These are phyloP conservation scores for Thripadectes ignobilis DNA, from an alignment of 2,797 vertebrate species.

Conservation along the genomic window DNA sequence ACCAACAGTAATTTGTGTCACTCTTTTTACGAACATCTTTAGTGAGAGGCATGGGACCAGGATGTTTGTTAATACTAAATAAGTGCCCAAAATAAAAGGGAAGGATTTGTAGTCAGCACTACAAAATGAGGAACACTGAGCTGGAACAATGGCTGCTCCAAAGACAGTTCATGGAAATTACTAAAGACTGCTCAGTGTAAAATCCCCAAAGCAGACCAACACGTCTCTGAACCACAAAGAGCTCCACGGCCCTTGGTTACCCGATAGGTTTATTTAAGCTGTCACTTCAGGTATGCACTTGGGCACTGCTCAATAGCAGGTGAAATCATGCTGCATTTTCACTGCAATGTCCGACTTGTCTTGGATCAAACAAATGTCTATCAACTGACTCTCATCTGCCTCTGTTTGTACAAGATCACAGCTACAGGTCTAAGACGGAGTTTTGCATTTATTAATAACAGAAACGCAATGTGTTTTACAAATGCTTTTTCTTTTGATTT, in stretches of 20 bases:
- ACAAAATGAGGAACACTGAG: not conserved
- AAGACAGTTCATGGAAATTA: not conserved
- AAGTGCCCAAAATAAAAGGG: slow-evolving; percentile 2
- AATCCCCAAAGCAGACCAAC: not conserved
- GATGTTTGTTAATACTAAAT: slow-evolving; percentile 48
- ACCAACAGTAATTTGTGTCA: slow-evolving; percentile 51
- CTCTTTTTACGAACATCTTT: slow-evolving; percentile 21
- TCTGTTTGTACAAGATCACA: not conserved
- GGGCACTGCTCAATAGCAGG: not conserved
- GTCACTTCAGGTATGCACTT: not conserved
- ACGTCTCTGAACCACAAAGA: not conserved
- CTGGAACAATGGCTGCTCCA: not conserved
- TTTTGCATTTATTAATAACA: not conserved
- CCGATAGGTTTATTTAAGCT: not conserved
- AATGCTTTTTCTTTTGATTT: not conserved
- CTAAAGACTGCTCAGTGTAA: not conserved
- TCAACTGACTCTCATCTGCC: not conserved
- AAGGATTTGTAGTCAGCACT: slow-evolving; percentile 15
- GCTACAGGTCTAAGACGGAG: not conserved
- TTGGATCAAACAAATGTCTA: not conserved
- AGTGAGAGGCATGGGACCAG: slow-evolving; percentile 18
- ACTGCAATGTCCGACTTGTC: not conserved
- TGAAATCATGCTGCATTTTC: not conserved
- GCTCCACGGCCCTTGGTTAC: not conserved
- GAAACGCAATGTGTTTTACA: not conserved